These are phyloP conservation scores for Myotis vivesi DNA, from an alignment of 2,797 vertebrate genomes.

Conservation along the genomic window DNA sequence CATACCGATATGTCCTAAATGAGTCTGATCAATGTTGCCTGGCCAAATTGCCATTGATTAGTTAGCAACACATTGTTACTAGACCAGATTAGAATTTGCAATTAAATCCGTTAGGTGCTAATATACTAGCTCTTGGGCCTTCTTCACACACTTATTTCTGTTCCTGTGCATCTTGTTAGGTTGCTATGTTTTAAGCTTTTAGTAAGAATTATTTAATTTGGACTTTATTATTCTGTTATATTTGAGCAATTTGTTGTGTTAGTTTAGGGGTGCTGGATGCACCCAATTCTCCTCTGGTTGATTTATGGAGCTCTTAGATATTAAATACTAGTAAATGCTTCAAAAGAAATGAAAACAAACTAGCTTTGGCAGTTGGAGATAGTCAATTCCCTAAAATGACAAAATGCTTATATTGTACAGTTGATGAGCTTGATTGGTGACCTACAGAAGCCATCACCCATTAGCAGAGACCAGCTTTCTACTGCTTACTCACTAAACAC, in stretches of 20 bases:
- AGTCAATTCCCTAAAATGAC: constrained; percentile 61
- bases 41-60: not conserved
- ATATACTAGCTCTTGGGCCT: not conserved
- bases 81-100: not conserved
- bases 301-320: constrained; percentile 43
- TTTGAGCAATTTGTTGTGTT: constrained; percentile 46
- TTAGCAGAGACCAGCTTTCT: not conserved
- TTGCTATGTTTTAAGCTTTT: constrained; percentile 34
- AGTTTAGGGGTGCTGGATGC: not conserved
- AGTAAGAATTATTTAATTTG: constrained; percentile 42
- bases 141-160: constrained; percentile 45
- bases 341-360: constrained; percentile 55
- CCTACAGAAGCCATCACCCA: not conserved
- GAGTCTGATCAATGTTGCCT: not conserved
- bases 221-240: constrained; percentile 2
- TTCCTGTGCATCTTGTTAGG: constrained; percentile 11
- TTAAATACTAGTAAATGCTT: constrained; percentile 38
- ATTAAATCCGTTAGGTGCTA: not conserved
- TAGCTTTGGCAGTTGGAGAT: constrained; percentile 18
- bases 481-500: not conserved
- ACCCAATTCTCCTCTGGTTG: not conserved
- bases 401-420: not conserved
- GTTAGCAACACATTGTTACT: not conserved
- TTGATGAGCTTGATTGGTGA: not conserved
- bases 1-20: not conserved